Evolutionary conservation across 2,888 invertebrate genomes (phyloP), one percentile per base, ranked within the genome.

Genomic region (Tenthredo scrophulariae): DNA sequence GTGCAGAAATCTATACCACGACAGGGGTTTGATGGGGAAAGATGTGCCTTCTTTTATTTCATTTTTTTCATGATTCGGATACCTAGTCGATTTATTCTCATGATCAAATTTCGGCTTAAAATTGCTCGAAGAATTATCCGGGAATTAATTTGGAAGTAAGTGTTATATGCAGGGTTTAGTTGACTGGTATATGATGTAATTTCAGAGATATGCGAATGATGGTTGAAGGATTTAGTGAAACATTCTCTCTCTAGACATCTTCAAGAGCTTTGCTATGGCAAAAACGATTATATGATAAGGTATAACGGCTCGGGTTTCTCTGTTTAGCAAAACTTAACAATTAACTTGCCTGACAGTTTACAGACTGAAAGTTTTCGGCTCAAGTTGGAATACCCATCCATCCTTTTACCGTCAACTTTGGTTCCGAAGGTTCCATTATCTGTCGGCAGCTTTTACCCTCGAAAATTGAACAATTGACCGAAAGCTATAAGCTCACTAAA

Each of bases 271-370:
- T 67, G 7, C 0, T 15, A 33, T 22, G 33, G 67, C 18, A 67
- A 67, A 43, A 40, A 22, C 43, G 40, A 22, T 43, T 43, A 74
- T 10, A 74, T 10, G 43, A 43, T 26, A 22, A 74, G 72, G 43
- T n/a, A 74, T n/a, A 74, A 33, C 33, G 67, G 33, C 18, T 18
- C 13, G 67, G 67, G 22, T 67, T 29, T 33, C 67, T 33, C 13
- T 33, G 5, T 15, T 3, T 58, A n/a, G 22, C 18, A 26, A 26
- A 67, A 67, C 67, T 67, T 33, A 33, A 67, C 67, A 67, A 33
- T 67, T 33, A 67, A 67, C 67, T 67, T 67, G 6, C 67, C 33
- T 67, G 67, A 67, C 67, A 67, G 33, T 67, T 67, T 33, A 18
- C 33, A 67, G 67, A 67, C 15, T 33, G 5, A 33, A 67, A 67